Conservation (phyloP, 2,888 invertebrate species). For the Cephonodes hylas region DNA sequence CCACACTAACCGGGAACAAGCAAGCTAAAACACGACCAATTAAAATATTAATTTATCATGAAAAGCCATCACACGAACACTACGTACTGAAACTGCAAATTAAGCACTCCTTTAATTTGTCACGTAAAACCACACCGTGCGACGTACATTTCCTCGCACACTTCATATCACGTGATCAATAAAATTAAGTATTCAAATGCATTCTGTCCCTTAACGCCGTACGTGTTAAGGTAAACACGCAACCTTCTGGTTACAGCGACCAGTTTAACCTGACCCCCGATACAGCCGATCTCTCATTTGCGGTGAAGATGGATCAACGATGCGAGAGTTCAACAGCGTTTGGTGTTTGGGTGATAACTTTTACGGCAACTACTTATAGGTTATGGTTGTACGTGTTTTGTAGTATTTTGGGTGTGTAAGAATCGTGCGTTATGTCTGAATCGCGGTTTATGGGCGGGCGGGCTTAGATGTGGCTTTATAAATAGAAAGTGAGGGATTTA, state of each 20-base stretch:
- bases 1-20: background rate
- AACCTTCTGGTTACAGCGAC: conserved; percentile 20
- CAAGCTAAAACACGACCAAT: background rate
- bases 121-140: background rate
- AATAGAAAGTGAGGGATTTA: background rate
- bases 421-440: background rate
- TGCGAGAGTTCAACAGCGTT: conserved; percentile 15
- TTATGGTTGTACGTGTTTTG: conserved; percentile 8
- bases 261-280: conserved; percentile 23
- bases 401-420: conserved; percentile 1
- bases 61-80: background rate
- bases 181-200: conserved; percentile 3
- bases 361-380: conserved; percentile 15
- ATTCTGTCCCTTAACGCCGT: conserved; percentile 14
- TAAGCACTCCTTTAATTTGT: background rate
- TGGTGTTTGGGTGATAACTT: conserved; percentile 20
- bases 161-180: conserved; percentile 1
- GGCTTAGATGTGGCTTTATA: no score
- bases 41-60: conserved; percentile 2
- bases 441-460: background rate
- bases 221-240: conserved; percentile 31
- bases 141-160: background rate
- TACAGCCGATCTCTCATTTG: conserved; percentile 16
- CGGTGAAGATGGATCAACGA: conserved; percentile 3
- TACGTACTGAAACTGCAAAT: background rate